Percentiles rank a stretch among this genome's conserved stretches.
Evolutionary conservation across 2,797 vertebrate genomes (phyloP).

Genomic region (Takifugu rubripes): DNA sequence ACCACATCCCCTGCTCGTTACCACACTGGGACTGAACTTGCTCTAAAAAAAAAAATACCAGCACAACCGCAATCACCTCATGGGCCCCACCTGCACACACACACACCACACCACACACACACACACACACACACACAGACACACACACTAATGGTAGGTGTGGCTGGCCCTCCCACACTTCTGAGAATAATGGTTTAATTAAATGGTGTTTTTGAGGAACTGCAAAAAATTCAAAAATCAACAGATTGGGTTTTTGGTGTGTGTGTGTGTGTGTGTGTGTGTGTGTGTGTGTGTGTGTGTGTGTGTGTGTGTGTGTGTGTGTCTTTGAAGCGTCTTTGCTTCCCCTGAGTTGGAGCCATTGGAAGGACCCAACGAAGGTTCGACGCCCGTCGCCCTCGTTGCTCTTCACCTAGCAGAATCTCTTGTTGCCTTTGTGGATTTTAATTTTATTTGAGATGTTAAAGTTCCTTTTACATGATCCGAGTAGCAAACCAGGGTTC

Average conservation of each 20-base stretch:
- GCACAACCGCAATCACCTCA: conserved; percentile 50
- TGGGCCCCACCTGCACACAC: conserved; percentile 21
- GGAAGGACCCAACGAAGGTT: too few species aligned
- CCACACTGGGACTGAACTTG: conserved; percentile 60
- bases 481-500: too few species aligned
- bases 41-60: conserved; percentile 63
- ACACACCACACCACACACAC: conserved; percentile 13
- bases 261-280: too few species aligned
- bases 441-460: too few species aligned
- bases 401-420: too few species aligned
- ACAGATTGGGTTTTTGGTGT: too few species aligned
- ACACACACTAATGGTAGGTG: conserved; percentile 54
- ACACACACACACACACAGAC: conserved; percentile 12
- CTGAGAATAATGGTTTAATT: conserved; percentile 71
- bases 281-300: too few species aligned
- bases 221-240: conserved; percentile 22
- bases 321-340: conserved; percentile 34
- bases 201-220: conserved; percentile 66
- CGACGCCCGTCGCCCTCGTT: too few species aligned
- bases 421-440: too few species aligned
- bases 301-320: conserved; percentile 5
- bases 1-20: conserved; percentile 65
- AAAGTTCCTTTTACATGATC: too few species aligned
- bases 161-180: conserved; percentile 59
- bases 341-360: conserved; percentile 40